Percentiles rank a stretch among this genome's conserved stretches.
Evolutionary conservation across 2,113 vertebrate species (phyloP).

Genomic region (mouse (Mus musculus)): DNA sequence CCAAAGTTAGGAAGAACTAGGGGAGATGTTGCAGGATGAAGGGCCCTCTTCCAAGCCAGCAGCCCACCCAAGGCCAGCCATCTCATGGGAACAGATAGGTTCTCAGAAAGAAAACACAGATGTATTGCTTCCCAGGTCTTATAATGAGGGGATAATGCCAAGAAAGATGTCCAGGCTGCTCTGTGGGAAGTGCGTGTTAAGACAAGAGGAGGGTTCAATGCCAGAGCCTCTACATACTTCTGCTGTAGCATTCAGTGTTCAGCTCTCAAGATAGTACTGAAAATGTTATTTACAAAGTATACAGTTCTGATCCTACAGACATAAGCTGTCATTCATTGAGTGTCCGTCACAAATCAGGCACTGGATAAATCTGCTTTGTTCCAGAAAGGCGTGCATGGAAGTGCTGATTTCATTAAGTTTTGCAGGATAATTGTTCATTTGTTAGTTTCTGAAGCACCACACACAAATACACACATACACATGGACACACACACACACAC

Average conservation of each 20-base stretch:
- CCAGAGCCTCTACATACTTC: no score
- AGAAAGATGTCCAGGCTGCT: not conserved
- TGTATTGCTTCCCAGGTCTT: not conserved
- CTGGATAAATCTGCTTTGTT: not conserved
- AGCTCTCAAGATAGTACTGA: not conserved
- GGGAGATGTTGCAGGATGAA: fast-evolving
- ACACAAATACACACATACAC: not conserved
- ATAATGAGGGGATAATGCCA: not conserved
- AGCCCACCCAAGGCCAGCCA: not conserved
- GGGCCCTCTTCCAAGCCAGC: no score
- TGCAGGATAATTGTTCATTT: not conserved
- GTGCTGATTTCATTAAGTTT: not conserved
- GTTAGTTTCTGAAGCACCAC: not conserved
- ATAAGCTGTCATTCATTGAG: not conserved
- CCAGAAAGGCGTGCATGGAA: not conserved
- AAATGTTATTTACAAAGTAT: not conserved
- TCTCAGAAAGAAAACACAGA: not conserved
- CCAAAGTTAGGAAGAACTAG: not conserved
- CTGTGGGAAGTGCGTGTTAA: not conserved
- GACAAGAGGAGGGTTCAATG: not conserved
- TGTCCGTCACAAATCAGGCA: not conserved
- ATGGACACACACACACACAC: not conserved
- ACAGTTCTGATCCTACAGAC: not conserved
- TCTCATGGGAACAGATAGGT: not conserved
- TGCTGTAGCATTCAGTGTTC: fast-evolving